These are phyloP conservation scores for Caloenas nicobarica DNA, from an alignment of 2,113 vertebrate species.

Conservation along the genomic window DNA sequence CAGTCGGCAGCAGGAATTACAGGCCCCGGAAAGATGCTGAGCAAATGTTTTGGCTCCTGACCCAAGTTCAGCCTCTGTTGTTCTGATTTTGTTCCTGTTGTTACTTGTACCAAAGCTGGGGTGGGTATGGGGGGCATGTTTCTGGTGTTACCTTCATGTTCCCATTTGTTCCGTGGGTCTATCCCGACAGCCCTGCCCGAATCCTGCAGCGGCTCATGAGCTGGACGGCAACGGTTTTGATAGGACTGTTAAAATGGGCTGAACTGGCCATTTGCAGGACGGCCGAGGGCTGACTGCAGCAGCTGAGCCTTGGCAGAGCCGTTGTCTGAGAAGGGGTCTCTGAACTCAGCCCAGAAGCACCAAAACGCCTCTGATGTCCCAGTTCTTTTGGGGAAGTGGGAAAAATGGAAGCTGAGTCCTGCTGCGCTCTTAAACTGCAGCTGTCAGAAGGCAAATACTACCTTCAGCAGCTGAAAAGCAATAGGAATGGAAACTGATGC, in stretches of 20 bases:
- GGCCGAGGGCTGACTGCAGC: not conserved
- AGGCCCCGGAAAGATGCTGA: not conserved
- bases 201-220: not conserved
- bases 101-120: not conserved
- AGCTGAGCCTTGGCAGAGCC: not conserved
- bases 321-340: not conserved
- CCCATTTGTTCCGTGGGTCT: not conserved
- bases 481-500: not conserved
- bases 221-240: too few relatives aligned
- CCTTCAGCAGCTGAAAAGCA: not conserved
- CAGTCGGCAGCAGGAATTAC: not conserved
- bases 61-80: too few relatives aligned
- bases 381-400: not conserved
- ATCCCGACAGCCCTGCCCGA: not conserved
- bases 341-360: not conserved
- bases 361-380: rapidly evolving
- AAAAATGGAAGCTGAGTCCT: not conserved
- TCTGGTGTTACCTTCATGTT: not conserved
- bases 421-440: not conserved
- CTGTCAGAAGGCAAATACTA: not conserved
- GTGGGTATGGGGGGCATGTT: not conserved
- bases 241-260: not conserved
- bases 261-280: not conserved
- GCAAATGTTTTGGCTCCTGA: not conserved
- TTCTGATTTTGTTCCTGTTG: not conserved